phyloP scores from a whole-genome alignment of 2,888 invertebrate genomes.

The Cataglyphis altisquamis region DNA sequence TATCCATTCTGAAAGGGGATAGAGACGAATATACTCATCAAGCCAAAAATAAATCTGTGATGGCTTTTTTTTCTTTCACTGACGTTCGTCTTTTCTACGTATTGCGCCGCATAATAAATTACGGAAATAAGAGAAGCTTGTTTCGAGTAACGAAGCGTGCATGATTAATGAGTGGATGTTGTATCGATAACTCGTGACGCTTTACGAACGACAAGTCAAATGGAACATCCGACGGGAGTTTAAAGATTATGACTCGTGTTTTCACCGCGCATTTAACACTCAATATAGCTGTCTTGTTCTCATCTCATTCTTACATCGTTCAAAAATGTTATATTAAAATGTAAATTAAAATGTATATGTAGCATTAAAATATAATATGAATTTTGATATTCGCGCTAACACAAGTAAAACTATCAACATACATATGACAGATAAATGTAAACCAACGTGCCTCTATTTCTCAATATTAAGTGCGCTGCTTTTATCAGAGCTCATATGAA shows the following conservation, averaged over 20 bases:
- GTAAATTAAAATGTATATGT: background rate
- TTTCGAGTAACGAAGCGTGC: constrained; percentile 40
- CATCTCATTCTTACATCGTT: background rate
- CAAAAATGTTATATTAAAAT: background rate
- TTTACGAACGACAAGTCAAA: constrained; percentile 46
- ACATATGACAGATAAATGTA: background rate
- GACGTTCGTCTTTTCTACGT: constrained; percentile 33
- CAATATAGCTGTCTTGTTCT: constrained; percentile 38
- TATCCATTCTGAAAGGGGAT: constrained; percentile 25
- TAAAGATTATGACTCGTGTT: constrained; percentile 46
- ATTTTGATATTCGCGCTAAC: background rate
- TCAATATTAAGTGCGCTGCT: background rate
- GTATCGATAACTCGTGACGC: constrained; percentile 52
- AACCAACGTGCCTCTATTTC: background rate
- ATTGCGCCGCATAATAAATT: constrained; percentile 39
- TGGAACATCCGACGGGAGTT: constrained; percentile 47
- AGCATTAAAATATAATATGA: background rate
- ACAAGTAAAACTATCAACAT: background rate
- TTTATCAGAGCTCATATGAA: background rate
- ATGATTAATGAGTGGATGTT: constrained; percentile 52
- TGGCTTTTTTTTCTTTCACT: background rate
- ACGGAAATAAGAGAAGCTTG: constrained; percentile 42
- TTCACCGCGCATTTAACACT: constrained; percentile 43
- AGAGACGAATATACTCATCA: constrained; percentile 52
- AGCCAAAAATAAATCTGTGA: constrained; percentile 38